Base-by-base conservation (phyloP, 2,888 invertebrate genomes). In the Craniophora ligustri region DNA sequence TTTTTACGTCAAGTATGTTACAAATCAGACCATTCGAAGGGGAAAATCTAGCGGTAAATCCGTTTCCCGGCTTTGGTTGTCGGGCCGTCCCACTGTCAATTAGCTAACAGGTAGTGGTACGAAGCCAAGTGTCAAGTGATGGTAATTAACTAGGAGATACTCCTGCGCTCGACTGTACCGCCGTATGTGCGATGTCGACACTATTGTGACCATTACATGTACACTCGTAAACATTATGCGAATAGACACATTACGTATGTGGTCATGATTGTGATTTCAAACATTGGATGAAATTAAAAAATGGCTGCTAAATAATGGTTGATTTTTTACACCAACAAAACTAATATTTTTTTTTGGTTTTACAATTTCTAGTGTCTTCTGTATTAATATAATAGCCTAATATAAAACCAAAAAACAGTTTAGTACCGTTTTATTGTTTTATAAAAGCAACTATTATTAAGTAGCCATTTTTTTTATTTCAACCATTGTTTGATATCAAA, bases 81-180 rank as follows among this genome's bases (percentile, higher is more conserved):
- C 85, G 80, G 77, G 75, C 80, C 79, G 82, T 89, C 82, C 82
- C 76, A 71, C 75, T 85, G 89, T 89, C 91, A 91, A 91, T 91
- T 90, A 91, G 85, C 83, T 82, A 87, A 84, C 88, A 86, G 87
- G 84, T 86, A 85, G 80, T 75, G 54, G 67, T 75, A 78, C 75
- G 82, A 80, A 85, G 83, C 83, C 82, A 80, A 81, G 87, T 88
- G 89, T 88, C 89, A 89, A 88, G 89, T 88, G 84, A 82, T 78
- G 80, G 87, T 88, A 89, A 90, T 90, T 89, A 89, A 88, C 87
- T 82, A 78, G 70, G 76, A 78, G 82, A 86, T 72, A 74, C 62
- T 67, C 50, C 41, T 48, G 54, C 14, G 51, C 67, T 53, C 67
- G 44, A 46, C 28, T 48, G 70, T 65, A 54, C 42, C 53, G 14